Evolutionary conservation across 1,140 invertebrate species (phyloP).

Genomic region (Drosophila dunni): DNA sequence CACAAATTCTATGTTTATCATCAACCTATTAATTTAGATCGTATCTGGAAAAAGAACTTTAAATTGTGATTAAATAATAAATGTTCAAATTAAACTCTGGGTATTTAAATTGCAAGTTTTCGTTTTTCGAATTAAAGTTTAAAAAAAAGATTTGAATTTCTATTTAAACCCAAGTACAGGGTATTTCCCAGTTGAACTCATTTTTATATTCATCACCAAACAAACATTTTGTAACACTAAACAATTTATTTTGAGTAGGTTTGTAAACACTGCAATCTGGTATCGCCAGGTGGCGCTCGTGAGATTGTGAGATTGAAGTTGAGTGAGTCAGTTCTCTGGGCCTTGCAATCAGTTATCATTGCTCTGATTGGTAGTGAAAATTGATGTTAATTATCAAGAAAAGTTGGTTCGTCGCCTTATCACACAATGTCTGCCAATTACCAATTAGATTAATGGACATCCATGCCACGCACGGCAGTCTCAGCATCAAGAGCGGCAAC

Average conservation of each 20-base stretch:
- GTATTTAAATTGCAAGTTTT: too few relatives aligned
- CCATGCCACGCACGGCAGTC: conserved; percentile 61
- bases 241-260: background rate
- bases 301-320: conserved; percentile 25
- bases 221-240: background rate
- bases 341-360: conserved; percentile 8
- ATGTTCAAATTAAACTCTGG: too few relatives aligned
- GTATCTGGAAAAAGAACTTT: too few relatives aligned
- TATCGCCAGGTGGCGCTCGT: conserved; percentile 32
- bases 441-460: conserved; percentile 71
- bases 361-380: conserved; percentile 72
- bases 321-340: background rate
- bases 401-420: conserved; percentile 39
- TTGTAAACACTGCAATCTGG: background rate
- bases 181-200: background rate
- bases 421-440: conserved; percentile 6
- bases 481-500: conserved; percentile 2
- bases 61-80: too few relatives aligned
- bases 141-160: background rate
- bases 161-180: background rate
- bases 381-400: conserved; percentile 40
- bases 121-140: background rate
- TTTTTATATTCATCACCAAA: background rate
- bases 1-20: background rate
- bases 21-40: too few relatives aligned